These are phyloP conservation scores for Drosophila subquinaria DNA, from an alignment of 2,888 invertebrate genomes.

Conservation along the genomic window DNA sequence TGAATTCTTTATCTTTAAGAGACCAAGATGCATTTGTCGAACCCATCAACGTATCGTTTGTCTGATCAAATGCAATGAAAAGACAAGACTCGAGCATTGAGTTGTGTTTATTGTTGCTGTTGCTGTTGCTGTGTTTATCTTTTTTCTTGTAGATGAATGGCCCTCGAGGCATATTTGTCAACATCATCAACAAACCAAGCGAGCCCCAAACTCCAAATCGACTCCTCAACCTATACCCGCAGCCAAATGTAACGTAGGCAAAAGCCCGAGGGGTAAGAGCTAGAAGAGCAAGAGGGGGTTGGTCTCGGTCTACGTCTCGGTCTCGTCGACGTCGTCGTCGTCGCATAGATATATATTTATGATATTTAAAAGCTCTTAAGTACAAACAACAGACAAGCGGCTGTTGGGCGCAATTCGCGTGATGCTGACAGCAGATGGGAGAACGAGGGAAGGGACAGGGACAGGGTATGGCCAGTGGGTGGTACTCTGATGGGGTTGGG, in stretches of 20 bases:
- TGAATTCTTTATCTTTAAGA: not conserved
- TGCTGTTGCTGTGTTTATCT: constrained; percentile 51
- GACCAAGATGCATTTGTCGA: constrained; percentile 4
- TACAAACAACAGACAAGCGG: constrained; percentile 80
- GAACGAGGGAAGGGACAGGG: not conserved
- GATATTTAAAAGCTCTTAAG: constrained; percentile 83
- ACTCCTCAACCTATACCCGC: constrained; percentile 44
- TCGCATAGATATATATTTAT: constrained; percentile 79
- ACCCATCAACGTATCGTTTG: constrained; percentile 3
- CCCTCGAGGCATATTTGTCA: constrained; percentile 83
- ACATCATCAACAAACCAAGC: constrained; percentile 71
- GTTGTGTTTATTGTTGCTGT: constrained; percentile 26
- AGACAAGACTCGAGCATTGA: constrained; percentile 21
- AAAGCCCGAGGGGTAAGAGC: constrained; percentile 19
- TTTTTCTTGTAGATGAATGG: constrained; percentile 69
- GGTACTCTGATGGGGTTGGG: not conserved
- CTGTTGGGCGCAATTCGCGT: constrained; percentile 49
- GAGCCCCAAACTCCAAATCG: constrained; percentile 21
- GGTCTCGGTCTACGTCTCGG: constrained; percentile 46
- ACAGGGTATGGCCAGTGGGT: constrained; percentile 5
- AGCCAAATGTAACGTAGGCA: constrained; percentile 52
- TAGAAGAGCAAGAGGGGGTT: constrained; percentile 10
- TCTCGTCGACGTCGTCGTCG: constrained; percentile 43
- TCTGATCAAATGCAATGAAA: constrained; percentile 39
- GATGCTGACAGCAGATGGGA: not conserved